Evolutionary conservation across 2,797 vertebrate species (phyloP).

Genomic region (Oryzias dopingdopingensis): DNA sequence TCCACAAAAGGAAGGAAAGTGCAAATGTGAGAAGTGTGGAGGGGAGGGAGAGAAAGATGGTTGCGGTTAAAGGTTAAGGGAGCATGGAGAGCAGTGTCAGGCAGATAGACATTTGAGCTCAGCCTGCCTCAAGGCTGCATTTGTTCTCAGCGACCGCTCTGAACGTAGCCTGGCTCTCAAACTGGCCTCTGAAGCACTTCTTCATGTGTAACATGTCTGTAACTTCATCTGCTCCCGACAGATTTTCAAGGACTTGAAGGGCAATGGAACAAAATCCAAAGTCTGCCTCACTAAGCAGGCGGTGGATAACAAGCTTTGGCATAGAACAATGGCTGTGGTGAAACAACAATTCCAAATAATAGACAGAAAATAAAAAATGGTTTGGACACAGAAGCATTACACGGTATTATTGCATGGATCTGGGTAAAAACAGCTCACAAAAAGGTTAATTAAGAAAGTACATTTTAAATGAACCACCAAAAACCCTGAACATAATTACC

Average conservation of each 20-base stretch:
- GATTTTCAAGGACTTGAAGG: slow-evolving; percentile 41
- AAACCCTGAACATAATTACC: slow-evolving; percentile 62
- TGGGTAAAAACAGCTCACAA: slow-evolving; percentile 18
- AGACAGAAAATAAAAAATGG: slow-evolving; percentile 1
- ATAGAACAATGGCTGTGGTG: slow-evolving; percentile 16
- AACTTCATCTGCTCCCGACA: slow-evolving; percentile 46
- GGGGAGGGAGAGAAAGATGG: slow-evolving; percentile 44
- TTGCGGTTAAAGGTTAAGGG: slow-evolving; percentile 53
- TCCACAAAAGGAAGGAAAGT: slow-evolving; percentile 35
- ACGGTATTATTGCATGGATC: no score
- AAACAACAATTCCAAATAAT: slow-evolving; percentile 34
- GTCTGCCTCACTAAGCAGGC: slow-evolving; percentile 17
- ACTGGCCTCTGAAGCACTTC: slow-evolving; percentile 51
- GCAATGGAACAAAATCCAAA: slow-evolving; percentile 38
- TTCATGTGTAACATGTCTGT: slow-evolving; percentile 37
- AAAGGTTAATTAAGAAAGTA: slow-evolving; percentile 36
- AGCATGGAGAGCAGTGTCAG: slow-evolving; percentile 46
- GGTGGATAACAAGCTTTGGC: slow-evolving; percentile 18
- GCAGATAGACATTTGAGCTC: slow-evolving; percentile 48
- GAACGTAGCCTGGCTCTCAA: slow-evolving; percentile 45
- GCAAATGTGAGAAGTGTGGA: slow-evolving; percentile 20
- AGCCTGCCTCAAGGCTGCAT: slow-evolving; percentile 56
- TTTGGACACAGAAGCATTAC: no score
- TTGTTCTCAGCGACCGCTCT: slow-evolving; percentile 59
- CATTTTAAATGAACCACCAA: slow-evolving; percentile 35